phyloP scores from a whole-genome alignment of 2,113 vertebrate species.

The Campylomormyrus numenius region DNA sequence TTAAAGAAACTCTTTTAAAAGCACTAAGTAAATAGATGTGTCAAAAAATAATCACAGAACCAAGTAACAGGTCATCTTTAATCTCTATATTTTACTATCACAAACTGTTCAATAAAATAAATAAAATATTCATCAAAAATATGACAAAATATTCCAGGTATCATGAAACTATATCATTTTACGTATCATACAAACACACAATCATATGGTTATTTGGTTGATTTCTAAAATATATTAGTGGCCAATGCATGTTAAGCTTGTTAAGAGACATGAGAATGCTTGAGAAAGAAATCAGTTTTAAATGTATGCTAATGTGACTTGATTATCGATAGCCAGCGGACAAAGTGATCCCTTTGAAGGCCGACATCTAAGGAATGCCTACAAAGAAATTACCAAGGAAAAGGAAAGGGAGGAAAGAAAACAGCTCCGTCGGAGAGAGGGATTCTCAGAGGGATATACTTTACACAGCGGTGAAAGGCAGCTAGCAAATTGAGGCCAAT shows the following conservation, averaged over 20 bases:
- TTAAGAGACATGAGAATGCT: background rate
- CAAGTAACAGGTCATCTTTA: background rate
- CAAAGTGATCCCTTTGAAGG: background rate
- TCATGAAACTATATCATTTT: background rate
- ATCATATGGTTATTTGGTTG: background rate
- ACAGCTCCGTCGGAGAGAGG: background rate
- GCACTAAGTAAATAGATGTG: background rate
- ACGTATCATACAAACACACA: background rate
- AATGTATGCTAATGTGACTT: background rate
- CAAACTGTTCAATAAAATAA: background rate
- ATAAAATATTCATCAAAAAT: background rate
- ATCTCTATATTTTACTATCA: background rate
- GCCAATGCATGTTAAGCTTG: background rate
- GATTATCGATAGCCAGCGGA: background rate
- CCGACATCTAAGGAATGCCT: background rate
- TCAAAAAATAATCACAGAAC: background rate
- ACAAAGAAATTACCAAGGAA: background rate
- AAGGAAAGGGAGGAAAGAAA: background rate
- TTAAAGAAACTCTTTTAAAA: background rate
- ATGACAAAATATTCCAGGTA: background rate
- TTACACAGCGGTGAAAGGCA: background rate
- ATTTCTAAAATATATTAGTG: background rate
- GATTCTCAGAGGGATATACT: background rate
- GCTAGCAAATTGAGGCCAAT: background rate
- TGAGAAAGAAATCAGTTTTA: background rate